These are phyloP conservation scores for Contarinia nasturtii DNA, from an alignment of 1,140 invertebrate genomes.

Conservation along the genomic window DNA sequence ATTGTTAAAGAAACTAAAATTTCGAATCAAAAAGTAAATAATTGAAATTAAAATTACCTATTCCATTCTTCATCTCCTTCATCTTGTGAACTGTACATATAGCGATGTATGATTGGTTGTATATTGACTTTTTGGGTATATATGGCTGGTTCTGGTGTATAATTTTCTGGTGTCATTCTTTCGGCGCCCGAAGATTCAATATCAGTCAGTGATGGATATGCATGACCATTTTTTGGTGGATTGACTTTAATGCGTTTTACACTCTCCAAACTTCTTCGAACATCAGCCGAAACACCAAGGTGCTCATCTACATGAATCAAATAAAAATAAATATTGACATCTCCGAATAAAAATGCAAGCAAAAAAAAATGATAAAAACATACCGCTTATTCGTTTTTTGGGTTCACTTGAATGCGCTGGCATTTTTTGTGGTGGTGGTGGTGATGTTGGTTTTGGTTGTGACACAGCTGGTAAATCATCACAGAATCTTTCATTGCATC, in stretches of 20 bases:
- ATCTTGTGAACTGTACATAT: background rate
- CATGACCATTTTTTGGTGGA: constrained; percentile 21
- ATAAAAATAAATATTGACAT: background rate
- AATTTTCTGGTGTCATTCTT: background rate
- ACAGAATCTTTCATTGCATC: constrained; percentile 33
- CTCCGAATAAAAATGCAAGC: too few relatives aligned
- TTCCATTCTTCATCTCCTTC: constrained; percentile 14
- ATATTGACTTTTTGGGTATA: too few relatives aligned
- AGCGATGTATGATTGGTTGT: background rate
- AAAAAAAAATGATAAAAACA: too few relatives aligned
- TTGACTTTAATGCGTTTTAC: constrained; percentile 46
- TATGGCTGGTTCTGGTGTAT: too few relatives aligned
- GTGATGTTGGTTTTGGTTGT: constrained; percentile 7
- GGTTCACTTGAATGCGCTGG: too few relatives aligned
- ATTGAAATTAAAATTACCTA: too few relatives aligned
- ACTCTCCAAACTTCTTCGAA: constrained; percentile 32
- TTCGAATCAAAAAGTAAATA: too few relatives aligned
- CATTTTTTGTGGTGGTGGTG: constrained; percentile 5
- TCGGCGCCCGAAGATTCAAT: constrained; percentile 45
- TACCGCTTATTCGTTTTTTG: too few relatives aligned
- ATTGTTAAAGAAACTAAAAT: too few relatives aligned
- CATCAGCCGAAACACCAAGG: constrained; percentile 15
- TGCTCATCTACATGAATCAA: background rate
- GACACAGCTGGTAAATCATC: constrained; percentile 8
- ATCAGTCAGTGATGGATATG: constrained; percentile 57